Percentiles rank a stretch among this genome's conserved stretches.
These are phyloP conservation scores for Marcusenius ussheri DNA, from an alignment of 2,113 vertebrate species.

Conservation along the genomic window DNA sequence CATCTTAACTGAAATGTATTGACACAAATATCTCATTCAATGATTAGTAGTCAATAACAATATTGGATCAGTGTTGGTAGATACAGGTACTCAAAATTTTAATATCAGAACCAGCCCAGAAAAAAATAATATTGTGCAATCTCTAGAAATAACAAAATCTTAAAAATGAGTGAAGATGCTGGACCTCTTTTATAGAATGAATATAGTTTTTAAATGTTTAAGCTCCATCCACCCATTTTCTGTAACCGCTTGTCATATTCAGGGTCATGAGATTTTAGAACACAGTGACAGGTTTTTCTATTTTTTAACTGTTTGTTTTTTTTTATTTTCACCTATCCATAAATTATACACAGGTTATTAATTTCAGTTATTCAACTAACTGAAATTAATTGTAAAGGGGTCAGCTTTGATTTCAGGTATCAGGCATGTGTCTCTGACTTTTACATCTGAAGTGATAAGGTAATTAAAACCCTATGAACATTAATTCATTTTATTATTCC, in stretches of 20 bases:
- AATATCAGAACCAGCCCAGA: neutral
- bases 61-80: neutral
- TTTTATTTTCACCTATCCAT: too few species aligned
- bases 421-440: too few species aligned
- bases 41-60: neutral
- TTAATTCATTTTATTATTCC: neutral
- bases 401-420: too few species aligned
- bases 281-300: too few species aligned
- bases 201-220: too few species aligned
- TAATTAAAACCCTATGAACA: too few species aligned
- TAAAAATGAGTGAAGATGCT: neutral
- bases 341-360: too few species aligned
- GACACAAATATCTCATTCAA: neutral
- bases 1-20: neutral
- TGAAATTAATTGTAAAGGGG: too few species aligned
- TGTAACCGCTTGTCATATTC: neutral
- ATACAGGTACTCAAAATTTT: neutral
- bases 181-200: neutral
- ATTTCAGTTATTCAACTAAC: too few species aligned
- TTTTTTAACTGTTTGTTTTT: too few species aligned
- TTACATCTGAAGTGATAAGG: too few species aligned
- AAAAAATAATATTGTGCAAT: neutral
- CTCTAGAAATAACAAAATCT: neutral
- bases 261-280: neutral
- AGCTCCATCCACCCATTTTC: neutral